These are phyloP conservation scores for Paralichthys olivaceus DNA, from an alignment of 2,113 vertebrate species.

Conservation along the genomic window DNA sequence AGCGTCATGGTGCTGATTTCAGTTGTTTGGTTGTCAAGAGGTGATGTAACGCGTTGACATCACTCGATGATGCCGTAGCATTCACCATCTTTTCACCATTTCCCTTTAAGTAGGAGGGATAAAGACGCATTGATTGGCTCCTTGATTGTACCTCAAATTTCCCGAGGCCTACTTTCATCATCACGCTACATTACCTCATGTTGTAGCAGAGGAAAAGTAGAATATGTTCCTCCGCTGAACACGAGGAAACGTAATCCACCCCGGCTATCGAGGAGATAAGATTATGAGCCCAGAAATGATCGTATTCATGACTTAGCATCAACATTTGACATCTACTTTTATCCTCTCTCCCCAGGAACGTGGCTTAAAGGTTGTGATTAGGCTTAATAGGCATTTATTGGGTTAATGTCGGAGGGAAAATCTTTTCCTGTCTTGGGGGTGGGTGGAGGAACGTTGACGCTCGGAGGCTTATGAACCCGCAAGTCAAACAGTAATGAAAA, in stretches of 20 bases:
- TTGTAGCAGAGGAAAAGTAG: slow-evolving; percentile 14
- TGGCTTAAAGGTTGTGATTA: slow-evolving; percentile 3
- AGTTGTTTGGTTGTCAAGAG: slow-evolving; percentile 7
- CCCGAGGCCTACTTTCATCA: slow-evolving; percentile 51
- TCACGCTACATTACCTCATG: slow-evolving; percentile 60
- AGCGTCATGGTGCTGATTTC: not conserved
- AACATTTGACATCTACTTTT: not conserved
- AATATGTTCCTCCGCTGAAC: slow-evolving; percentile 24
- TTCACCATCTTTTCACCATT: slow-evolving; percentile 45
- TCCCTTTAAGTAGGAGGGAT: slow-evolving; percentile 28
- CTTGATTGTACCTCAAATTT: slow-evolving; percentile 57
- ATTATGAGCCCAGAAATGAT: slow-evolving; percentile 50
- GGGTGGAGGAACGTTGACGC: slow-evolving; percentile 76
- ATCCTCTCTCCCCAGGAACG: not conserved
- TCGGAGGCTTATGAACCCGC: slow-evolving; percentile 73
- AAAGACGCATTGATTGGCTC: slow-evolving; percentile 61
- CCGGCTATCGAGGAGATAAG: slow-evolving; percentile 33
- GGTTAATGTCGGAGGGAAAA: slow-evolving; percentile 78
- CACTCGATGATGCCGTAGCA: slow-evolving; percentile 39
- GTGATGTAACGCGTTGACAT: slow-evolving; percentile 42
- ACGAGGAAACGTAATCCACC: slow-evolving; percentile 26
- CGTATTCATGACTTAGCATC: slow-evolving; percentile 5
- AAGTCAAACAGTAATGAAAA: slow-evolving; percentile 78
- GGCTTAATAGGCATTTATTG: slow-evolving; percentile 70
- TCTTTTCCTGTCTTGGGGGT: slow-evolving; percentile 81